Percentiles rank a stretch among this genome's conserved stretches.
Evolutionary conservation across 2,113 vertebrate species (phyloP).

Genomic region (Riparia riparia): DNA sequence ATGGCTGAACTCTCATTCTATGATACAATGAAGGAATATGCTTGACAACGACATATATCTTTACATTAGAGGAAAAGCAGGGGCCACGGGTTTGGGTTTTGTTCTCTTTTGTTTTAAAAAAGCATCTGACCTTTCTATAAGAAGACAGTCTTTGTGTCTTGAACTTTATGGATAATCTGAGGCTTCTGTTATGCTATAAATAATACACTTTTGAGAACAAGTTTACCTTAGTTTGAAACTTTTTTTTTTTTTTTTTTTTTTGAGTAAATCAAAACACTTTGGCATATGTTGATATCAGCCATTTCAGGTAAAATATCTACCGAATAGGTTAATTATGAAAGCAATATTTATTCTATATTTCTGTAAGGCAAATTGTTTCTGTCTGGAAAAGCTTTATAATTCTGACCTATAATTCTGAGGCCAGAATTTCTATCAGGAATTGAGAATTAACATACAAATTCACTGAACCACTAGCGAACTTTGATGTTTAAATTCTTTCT

Average conservation of each 20-base stretch:
- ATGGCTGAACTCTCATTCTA: neutral
- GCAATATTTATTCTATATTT: neutral
- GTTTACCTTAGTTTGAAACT: neutral
- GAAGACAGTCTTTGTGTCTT: neutral
- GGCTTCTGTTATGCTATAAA: neutral
- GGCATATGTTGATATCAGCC: neutral
- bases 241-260: neutral
- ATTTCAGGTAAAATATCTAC: neutral
- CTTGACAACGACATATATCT: neutral
- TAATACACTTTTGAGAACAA: neutral
- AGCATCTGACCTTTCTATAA: neutral
- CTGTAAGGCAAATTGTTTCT: neutral
- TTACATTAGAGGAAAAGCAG: neutral
- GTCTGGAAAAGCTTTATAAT: conserved; percentile 10
- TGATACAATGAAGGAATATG: neutral
- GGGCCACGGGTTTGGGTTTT: neutral
- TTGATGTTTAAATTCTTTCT: conserved; percentile 50
- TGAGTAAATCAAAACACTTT: neutral
- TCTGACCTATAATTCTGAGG: conserved; percentile 16
- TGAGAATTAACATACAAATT: conserved; percentile 12
- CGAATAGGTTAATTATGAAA: conserved; percentile 16
- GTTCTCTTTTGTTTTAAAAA: neutral
- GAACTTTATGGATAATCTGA: neutral
- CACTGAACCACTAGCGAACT: conserved; percentile 6
- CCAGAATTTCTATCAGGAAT: neutral